Conservation (phyloP, 2,113 vertebrate genomes). For the Chloropsis hardwickii region DNA sequence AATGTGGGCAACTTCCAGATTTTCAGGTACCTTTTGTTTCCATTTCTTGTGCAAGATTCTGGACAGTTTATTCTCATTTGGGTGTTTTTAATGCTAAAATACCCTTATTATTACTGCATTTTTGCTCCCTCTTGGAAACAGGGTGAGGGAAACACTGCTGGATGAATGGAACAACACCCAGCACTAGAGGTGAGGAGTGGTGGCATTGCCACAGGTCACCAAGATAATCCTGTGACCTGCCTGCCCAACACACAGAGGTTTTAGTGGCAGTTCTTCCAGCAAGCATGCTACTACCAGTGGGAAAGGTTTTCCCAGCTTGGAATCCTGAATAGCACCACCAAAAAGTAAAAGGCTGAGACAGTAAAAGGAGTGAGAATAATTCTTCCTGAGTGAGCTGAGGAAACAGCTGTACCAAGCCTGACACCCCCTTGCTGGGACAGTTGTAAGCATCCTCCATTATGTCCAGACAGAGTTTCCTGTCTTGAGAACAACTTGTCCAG, state of each 20-base stretch:
- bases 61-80: not conserved
- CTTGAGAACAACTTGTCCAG: conserved; percentile 12
- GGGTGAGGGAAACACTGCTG: not conserved
- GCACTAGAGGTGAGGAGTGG: not conserved
- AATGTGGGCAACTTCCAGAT: not conserved
- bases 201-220: not conserved
- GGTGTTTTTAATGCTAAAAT: not conserved
- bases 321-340: not conserved
- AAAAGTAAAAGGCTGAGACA: not conserved
- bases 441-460: not conserved
- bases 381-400: not conserved
- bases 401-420: not conserved
- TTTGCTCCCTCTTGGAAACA: not conserved
- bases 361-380: not conserved
- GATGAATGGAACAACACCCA: not conserved
- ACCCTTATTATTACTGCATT: not conserved
- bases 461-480: not conserved
- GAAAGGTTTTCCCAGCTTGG: not conserved
- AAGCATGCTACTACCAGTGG: not conserved
- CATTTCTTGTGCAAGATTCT: not conserved
- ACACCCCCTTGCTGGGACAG: not conserved
- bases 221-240: not conserved
- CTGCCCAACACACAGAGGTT: not conserved
- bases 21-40: not conserved
- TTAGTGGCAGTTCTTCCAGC: not conserved